A percentile compares a stretch with the other conserved stretches of the same genome.
These are phyloP conservation scores for Cyclura pinguis DNA, from an alignment of 2,797 vertebrate genomes.

Conservation along the genomic window DNA sequence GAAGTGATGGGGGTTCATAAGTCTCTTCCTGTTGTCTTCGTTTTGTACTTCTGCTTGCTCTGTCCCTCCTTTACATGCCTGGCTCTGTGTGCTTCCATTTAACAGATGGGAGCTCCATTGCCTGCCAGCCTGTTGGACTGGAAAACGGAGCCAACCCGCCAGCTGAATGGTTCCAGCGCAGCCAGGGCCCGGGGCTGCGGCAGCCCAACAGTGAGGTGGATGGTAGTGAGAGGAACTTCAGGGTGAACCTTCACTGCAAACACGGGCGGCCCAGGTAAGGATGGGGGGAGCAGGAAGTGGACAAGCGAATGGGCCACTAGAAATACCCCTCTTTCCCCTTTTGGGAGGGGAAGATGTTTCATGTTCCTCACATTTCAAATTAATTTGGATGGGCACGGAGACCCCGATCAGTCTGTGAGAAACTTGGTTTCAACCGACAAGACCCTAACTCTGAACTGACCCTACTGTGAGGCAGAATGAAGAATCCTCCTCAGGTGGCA, in stretches of 20 bases:
- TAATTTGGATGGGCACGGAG: background rate
- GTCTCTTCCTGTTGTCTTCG: background rate
- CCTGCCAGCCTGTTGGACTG: constrained; percentile 76
- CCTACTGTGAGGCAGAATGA: background rate
- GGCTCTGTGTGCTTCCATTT: constrained; percentile 67
- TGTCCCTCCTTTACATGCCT: constrained; percentile 2
- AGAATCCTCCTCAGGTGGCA: background rate
- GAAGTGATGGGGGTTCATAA: background rate
- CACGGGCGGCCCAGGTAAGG: constrained; percentile 76
- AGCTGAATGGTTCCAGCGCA: constrained; percentile 69
- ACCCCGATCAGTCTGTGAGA: background rate
- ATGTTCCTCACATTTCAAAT: background rate
- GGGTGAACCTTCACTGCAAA: constrained; percentile 74
- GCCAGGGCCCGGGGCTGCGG: constrained; percentile 66
- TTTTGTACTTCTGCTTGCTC: background rate
- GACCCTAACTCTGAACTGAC: background rate
- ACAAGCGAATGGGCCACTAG: background rate
- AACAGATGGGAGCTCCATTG: constrained; percentile 82
- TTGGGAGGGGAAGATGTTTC: rapidly evolving
- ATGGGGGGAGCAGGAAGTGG: background rate
- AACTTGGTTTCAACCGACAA: background rate
- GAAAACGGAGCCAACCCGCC: constrained; percentile 78
- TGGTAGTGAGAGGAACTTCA: constrained; percentile 62
- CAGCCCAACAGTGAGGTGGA: constrained; percentile 65
- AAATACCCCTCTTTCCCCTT: too few species aligned